Evolutionary conservation across 2,888 invertebrate species (phyloP), one percentile per base, ranked within the genome.

Genomic region (Chironomus riparius): DNA sequence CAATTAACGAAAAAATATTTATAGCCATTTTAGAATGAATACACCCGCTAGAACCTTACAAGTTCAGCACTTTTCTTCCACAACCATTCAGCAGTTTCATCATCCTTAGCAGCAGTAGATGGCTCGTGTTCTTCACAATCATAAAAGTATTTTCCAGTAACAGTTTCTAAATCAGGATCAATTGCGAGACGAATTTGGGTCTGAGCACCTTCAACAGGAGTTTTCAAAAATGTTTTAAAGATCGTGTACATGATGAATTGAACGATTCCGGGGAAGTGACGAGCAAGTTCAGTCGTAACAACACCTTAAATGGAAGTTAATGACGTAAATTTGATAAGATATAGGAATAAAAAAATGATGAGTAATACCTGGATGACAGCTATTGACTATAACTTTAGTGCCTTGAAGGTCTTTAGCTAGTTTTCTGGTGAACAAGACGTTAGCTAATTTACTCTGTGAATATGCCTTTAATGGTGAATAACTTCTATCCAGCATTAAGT

Each of bases 361-460:
- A 3, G 89, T 89, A 61, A 91, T 82, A 18, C 92, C 92, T 13
- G 92, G 92, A 82, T 92, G 89, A 48, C 91, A 84, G 38, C 88
- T 86, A 81, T 92, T 91, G 4, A 88, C 89, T 0, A 90, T 90
- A 0, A 92, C 90, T 61, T 87, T 87, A 6, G 69, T 70, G 28
- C 61, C 76, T 15, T 38, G 2, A 77, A 91, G 82, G 81, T 82
- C 85, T 77, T 86, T 86, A 0, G 89, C 88, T 15, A 94, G 85
- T 82, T 92, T 91, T 77, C 83, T 86, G 0, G 90, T 90, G 81
- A 93, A 93, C 71, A 93, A 85, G 70, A 92, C 80, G 82, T 90
- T 92, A n/a, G 93, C 93, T 72, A 94, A 85, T 86, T 94, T 93
- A 84, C 92, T 93, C 84, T 92, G 92, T 78, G 86, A 85, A 82